phyloP scores from a whole-genome alignment of 2,113 vertebrate species.

The Ifrita kowaldi region DNA sequence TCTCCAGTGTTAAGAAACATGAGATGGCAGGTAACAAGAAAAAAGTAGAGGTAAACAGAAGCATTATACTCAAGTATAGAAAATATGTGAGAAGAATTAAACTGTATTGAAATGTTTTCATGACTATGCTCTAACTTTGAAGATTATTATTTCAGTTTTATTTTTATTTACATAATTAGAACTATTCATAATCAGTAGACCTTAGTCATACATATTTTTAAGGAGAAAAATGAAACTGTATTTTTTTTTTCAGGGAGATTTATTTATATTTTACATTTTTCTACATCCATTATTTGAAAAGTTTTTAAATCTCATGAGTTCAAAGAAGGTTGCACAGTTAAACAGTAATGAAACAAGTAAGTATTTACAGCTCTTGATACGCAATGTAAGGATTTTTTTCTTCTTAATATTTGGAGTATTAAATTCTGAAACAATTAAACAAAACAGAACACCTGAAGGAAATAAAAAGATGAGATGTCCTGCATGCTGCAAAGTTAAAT shows the following conservation, averaged over 20 bases:
- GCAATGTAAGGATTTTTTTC: constrained; percentile 41
- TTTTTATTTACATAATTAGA: not conserved
- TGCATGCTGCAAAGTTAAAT: not conserved
- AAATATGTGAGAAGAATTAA: not conserved
- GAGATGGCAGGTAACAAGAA: not conserved
- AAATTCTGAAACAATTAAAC: not conserved
- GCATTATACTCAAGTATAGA: not conserved
- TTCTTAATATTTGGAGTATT: not conserved
- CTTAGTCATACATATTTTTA: not conserved
- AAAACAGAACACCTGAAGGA: not conserved
- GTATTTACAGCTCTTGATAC: constrained; percentile 74
- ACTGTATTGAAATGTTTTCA: not conserved
- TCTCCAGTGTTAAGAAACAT: constrained; percentile 12
- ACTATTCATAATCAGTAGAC: not conserved
- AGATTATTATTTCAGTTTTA: not conserved
- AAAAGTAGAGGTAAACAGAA: not conserved
- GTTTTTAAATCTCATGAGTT: constrained; percentile 63
- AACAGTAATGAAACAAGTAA: constrained; percentile 56
- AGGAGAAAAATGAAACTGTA: not conserved
- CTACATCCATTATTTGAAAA: constrained; percentile 55
- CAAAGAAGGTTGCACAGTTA: constrained; percentile 62
- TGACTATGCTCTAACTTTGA: not conserved
- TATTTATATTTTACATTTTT: not conserved
- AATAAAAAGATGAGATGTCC: not conserved
- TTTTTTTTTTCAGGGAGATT: not conserved